phyloP scores from a whole-genome alignment of 2,797 vertebrate species.

The Acanthiza pusilla region DNA sequence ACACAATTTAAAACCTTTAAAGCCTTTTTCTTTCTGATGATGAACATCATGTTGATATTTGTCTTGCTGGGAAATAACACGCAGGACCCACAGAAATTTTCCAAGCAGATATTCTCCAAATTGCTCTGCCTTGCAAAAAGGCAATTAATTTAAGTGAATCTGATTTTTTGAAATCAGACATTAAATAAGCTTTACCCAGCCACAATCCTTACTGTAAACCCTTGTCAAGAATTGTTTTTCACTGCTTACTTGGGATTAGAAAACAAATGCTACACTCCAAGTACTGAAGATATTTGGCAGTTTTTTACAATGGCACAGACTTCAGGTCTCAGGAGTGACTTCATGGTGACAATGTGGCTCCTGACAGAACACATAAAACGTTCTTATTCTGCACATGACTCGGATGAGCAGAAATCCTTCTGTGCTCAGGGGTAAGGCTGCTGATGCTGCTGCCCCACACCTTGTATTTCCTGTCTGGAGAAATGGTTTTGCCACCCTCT shows the following conservation, averaged over 20 bases:
- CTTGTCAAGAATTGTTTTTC: background rate
- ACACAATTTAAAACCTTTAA: background rate
- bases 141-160: background rate
- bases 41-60: background rate
- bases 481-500: background rate
- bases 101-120: background rate
- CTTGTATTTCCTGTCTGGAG: background rate
- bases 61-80: background rate
- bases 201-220: background rate
- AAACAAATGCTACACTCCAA: background rate
- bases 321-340: background rate
- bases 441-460: background rate
- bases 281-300: background rate
- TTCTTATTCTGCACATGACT: background rate
- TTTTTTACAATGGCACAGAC: background rate
- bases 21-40: background rate
- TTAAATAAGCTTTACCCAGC: background rate
- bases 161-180: background rate
- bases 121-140: background rate
- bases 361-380: background rate
- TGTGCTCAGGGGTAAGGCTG: background rate
- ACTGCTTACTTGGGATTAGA: background rate
- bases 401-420: background rate
- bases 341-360: background rate
- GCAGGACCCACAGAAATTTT: background rate